A percentile compares a stretch with the other conserved stretches of the same genome.
These are phyloP conservation scores for Dryoscopus gambensis DNA, from an alignment of 2,113 vertebrate species.

Conservation along the genomic window DNA sequence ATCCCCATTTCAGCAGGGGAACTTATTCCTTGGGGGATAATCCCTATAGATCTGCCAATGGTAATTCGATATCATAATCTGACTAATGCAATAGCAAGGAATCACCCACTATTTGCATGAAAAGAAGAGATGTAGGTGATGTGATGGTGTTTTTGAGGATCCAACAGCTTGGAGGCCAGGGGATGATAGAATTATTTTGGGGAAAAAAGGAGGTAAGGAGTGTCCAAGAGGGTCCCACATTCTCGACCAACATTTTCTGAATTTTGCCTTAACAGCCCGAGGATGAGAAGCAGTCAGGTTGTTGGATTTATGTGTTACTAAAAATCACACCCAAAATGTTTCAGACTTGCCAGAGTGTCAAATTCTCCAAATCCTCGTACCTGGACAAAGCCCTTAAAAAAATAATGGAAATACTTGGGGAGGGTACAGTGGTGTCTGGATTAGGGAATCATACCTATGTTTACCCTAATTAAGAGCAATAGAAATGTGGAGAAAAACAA, in stretches of 20 bases:
- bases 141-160: not conserved
- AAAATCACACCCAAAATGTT: not conserved
- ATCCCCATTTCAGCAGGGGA: not conserved
- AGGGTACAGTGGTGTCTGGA: no score
- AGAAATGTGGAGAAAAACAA: no score
- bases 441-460: no score
- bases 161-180: not conserved
- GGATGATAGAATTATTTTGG: not conserved
- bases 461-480: no score
- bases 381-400: not conserved
- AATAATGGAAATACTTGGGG: no score
- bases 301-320: not conserved
- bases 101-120: not conserved
- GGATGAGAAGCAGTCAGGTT: not conserved
- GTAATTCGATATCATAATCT: not conserved
- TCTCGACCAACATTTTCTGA: not conserved
- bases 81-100: no score
- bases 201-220: not conserved
- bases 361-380: not conserved
- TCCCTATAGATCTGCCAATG: not conserved
- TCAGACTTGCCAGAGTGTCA: not conserved
- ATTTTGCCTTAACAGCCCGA: not conserved
- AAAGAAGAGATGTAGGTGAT: not conserved
- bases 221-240: not conserved
- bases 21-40: not conserved